A percentile compares a stretch with the other conserved stretches of the same genome.
Conservation (phyloP, 2,888 invertebrate genomes). For the Candidula unifasciata region DNA sequence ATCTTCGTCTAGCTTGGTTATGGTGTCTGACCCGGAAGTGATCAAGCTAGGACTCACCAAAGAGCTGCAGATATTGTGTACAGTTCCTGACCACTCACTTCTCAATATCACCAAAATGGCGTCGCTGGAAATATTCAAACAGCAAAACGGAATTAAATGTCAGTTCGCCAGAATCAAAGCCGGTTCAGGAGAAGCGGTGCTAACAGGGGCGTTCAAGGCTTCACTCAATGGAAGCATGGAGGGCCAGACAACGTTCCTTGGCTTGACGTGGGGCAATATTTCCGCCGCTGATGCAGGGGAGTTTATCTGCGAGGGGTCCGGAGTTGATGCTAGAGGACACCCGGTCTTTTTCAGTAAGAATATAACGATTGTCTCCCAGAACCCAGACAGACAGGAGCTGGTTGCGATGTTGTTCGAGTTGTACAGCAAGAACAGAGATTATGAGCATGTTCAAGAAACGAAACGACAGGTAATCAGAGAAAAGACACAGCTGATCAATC, state of each 20-base stretch:
- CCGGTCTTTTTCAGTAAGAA: slow-evolving; percentile 3
- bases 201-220: neutral
- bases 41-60: neutral
- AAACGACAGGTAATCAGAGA: neutral
- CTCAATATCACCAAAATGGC: slow-evolving; percentile 10
- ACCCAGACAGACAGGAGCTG: slow-evolving; percentile 11
- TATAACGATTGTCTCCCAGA: neutral
- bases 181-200: neutral
- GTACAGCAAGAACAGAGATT: neutral
- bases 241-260: neutral
- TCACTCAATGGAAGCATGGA: neutral
- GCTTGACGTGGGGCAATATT: neutral
- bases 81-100: neutral
- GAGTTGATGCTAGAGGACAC: slow-evolving; percentile 2
- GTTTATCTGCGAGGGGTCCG: slow-evolving; percentile 32
- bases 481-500: neutral
- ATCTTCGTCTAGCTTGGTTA: neutral
- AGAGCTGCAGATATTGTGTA: neutral
- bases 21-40: neutral
- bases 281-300: neutral
- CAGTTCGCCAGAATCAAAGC: neutral
- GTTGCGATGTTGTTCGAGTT: neutral
- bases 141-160: slow-evolving; percentile 6
- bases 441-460: neutral
- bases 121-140: neutral